Evolutionary conservation across 2,113 vertebrate species (phyloP).

Genomic region (Brachypteracias leptosomus): DNA sequence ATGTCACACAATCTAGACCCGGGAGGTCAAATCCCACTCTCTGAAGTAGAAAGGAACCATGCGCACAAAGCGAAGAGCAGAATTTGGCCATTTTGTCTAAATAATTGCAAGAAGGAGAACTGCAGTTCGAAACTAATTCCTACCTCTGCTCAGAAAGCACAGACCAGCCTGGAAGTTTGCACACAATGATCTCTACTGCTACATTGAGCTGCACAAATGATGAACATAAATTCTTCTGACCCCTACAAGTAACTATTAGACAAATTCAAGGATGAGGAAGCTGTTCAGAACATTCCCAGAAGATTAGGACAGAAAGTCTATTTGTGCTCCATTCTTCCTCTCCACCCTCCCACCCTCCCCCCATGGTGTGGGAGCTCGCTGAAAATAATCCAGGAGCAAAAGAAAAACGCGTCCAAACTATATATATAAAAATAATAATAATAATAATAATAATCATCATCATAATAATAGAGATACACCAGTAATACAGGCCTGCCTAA

Average conservation of each 20-base stretch:
- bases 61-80: constrained; percentile 28
- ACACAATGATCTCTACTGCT: constrained; percentile 69
- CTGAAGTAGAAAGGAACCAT: neutral
- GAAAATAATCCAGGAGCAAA: constrained; percentile 80
- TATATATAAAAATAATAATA: constrained; percentile 75
- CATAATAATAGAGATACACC: constrained; percentile 76
- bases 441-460: constrained; percentile 69
- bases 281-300: constrained; percentile 64
- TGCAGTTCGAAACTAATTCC: constrained; percentile 39
- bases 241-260: constrained; percentile 36
- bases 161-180: constrained; percentile 38
- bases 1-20: constrained; percentile 42
- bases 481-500: constrained; percentile 85
- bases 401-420: constrained; percentile 78
- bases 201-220: constrained; percentile 59
- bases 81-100: constrained; percentile 10
- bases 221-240: constrained; percentile 64
- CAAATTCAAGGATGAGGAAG: constrained; percentile 69
- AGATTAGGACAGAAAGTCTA: constrained; percentile 63
- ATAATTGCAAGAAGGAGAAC: neutral
- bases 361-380: constrained; percentile 74
- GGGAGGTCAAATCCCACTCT: constrained; percentile 40
- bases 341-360: constrained; percentile 8
- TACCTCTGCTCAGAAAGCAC: constrained; percentile 10
- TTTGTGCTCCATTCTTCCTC: constrained; percentile 64